Conservation (phyloP, 1,140 invertebrate species). For the Sarcophaga peregrina region DNA sequence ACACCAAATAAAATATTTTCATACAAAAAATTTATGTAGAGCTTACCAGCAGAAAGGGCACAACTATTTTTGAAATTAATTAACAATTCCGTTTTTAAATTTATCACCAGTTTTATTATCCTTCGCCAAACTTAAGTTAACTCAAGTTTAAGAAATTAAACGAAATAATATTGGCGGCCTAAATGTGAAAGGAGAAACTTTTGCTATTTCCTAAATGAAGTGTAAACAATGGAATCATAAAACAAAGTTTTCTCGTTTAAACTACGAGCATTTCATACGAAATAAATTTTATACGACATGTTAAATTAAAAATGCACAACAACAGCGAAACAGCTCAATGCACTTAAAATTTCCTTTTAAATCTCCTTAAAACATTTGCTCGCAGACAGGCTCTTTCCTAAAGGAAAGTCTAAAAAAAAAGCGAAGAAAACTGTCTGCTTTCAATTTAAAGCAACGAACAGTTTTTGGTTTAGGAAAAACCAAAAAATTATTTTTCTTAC, state of each 20-base stretch:
- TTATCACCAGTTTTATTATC: too few species aligned
- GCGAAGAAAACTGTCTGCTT: not conserved
- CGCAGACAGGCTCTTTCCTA: not conserved
- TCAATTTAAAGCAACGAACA: not conserved
- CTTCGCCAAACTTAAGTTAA: too few species aligned
- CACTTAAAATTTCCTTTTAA: not conserved
- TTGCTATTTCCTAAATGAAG: slow-evolving; percentile 1
- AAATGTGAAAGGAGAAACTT: not conserved
- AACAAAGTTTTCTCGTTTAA: not conserved
- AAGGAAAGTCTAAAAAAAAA: not conserved
- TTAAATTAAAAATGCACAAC: not conserved
- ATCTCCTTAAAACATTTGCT: slow-evolving; percentile 6
- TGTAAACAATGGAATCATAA: not conserved
- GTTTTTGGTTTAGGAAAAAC: not conserved
- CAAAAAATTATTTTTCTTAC: not conserved
- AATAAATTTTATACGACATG: not conserved
- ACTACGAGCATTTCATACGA: not conserved
- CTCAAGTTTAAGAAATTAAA: not conserved
- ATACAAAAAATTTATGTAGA: too few species aligned
- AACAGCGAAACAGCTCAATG: not conserved
- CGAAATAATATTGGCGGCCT: not conserved
- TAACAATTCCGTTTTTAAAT: too few species aligned
- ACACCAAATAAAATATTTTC: too few species aligned
- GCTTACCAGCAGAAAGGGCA: too few species aligned
- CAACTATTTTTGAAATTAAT: too few species aligned